A percentile compares a stretch with the other conserved stretches of the same genome.
These are phyloP conservation scores for Pachypsylla venusta DNA, from an alignment of 1,140 invertebrate species.

Conservation along the genomic window DNA sequence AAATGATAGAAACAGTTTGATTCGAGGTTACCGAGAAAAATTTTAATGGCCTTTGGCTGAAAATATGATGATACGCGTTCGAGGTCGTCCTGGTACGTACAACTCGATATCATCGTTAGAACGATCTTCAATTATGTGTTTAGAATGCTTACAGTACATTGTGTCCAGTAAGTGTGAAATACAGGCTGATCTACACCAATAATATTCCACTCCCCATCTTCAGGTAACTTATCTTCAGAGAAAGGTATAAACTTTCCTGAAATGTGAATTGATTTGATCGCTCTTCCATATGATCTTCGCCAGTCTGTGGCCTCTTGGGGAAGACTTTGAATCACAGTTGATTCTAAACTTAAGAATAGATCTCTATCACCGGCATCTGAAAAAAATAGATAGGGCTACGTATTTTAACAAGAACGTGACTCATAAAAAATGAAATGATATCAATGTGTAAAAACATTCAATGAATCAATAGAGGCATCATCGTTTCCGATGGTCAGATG, in stretches of 20 bases:
- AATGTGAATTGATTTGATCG: slow-evolving; percentile 66
- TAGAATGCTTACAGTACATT: slow-evolving; percentile 72
- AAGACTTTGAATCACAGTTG: slow-evolving; percentile 56
- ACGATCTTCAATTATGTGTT: neutral
- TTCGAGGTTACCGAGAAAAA: too few relatives aligned
- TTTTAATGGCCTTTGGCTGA: too few relatives aligned
- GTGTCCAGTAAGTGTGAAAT: slow-evolving; percentile 90
- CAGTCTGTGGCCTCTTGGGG: slow-evolving; percentile 77
- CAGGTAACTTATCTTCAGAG: slow-evolving; percentile 47
- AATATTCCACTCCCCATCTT: slow-evolving; percentile 49
- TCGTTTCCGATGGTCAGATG: too few relatives aligned
- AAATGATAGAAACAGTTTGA: too few relatives aligned
- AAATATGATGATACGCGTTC: too few relatives aligned
- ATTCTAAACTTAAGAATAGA: slow-evolving; percentile 68
- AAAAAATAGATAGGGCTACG: slow-evolving; percentile 11
- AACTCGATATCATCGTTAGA: neutral
- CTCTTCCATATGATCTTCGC: slow-evolving; percentile 66
- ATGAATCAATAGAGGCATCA: too few relatives aligned
- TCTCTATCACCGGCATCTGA: slow-evolving; percentile 76
- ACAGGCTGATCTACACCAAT: slow-evolving; percentile 73
- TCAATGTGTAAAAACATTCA: too few relatives aligned
- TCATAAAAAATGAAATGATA: too few relatives aligned
- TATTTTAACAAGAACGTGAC: too few relatives aligned
- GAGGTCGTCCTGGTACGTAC: too few relatives aligned
- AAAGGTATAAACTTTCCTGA: slow-evolving; percentile 74